A percentile compares a stretch with the other conserved stretches of the same genome.
These are phyloP conservation scores for Philypnodon macrostomus DNA, from an alignment of 2,797 vertebrate species.

Conservation along the genomic window DNA sequence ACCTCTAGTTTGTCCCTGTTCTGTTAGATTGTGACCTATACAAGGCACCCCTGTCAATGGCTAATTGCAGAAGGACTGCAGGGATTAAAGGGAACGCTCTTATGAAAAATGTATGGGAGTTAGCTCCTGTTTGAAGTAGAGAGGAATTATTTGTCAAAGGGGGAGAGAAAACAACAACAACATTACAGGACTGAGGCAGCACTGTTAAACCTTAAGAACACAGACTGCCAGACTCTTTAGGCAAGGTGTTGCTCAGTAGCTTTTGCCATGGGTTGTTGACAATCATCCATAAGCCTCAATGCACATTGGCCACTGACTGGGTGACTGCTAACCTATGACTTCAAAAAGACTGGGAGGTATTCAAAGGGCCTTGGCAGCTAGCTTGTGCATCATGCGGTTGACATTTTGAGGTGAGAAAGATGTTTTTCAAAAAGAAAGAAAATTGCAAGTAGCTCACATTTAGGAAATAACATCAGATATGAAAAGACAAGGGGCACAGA, in stretches of 20 bases:
- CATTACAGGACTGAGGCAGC: constrained; percentile 32
- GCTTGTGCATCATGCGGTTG: constrained; percentile 57
- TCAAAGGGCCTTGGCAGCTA: constrained; percentile 59
- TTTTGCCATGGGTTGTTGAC: constrained; percentile 43
- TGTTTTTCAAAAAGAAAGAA: constrained; percentile 12
- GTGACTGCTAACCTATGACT: constrained; percentile 74
- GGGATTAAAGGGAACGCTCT: constrained; percentile 69
- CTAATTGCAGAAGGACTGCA: constrained; percentile 67
- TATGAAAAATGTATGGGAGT: constrained; percentile 70
- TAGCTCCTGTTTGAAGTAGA: constrained; percentile 69
- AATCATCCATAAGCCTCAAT: no score
- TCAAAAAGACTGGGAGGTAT: constrained; percentile 67
- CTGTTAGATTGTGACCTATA: constrained; percentile 54
- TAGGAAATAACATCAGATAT: constrained; percentile 67
- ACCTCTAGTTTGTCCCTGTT: constrained; percentile 51
- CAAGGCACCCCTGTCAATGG: constrained; percentile 40
- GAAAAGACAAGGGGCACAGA: constrained; percentile 64
- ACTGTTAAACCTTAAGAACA: constrained; percentile 30
- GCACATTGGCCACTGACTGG: constrained; percentile 64
- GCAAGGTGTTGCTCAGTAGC: constrained; percentile 44
- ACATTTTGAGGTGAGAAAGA: constrained; percentile 60
- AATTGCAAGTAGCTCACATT: constrained; percentile 59
- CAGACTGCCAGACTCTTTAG: constrained; percentile 38
- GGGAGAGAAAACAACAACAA: constrained; percentile 50
- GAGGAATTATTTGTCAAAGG: constrained; percentile 51